Percentiles rank a stretch among this genome's conserved stretches.
These are phyloP conservation scores for Sebastes trivittatus DNA, from an alignment of 2,797 vertebrate genomes.

Conservation along the genomic window DNA sequence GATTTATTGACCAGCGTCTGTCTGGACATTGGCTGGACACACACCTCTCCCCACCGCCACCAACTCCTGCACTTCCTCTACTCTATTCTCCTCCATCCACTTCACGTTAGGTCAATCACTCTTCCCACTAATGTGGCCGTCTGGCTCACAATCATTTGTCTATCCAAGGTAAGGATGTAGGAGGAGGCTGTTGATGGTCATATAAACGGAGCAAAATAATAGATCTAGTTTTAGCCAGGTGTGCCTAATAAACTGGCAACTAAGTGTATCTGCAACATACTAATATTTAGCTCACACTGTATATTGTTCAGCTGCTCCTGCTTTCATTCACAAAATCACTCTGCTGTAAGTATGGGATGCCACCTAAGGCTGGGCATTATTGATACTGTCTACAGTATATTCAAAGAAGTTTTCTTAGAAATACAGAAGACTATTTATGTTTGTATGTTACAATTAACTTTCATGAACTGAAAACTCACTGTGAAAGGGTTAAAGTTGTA, in stretches of 20 bases:
- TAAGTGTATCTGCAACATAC: background rate
- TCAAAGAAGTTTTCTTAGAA: background rate
- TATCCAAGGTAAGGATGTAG: background rate
- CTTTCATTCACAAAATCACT: background rate
- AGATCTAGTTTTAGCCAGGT: background rate
- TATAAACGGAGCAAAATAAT: background rate
- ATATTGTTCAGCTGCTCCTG: background rate
- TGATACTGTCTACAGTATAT: background rate
- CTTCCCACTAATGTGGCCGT: background rate
- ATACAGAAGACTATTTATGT: background rate
- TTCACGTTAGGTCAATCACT: background rate
- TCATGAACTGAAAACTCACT: background rate
- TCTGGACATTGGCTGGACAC: conserved; percentile 58
- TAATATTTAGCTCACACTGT: background rate
- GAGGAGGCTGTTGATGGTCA: background rate
- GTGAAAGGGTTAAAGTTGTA: background rate
- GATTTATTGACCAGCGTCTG: conserved; percentile 71
- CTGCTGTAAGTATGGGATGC: background rate
- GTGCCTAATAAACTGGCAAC: background rate
- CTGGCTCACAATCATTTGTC: conserved; percentile 1
- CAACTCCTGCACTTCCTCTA: background rate
- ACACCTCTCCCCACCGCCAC: background rate
- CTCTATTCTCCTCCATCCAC: background rate
- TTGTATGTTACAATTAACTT: background rate
- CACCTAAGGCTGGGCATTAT: background rate